Conservation (phyloP, 1,140 invertebrate species). For the Prorops nasuta region DNA sequence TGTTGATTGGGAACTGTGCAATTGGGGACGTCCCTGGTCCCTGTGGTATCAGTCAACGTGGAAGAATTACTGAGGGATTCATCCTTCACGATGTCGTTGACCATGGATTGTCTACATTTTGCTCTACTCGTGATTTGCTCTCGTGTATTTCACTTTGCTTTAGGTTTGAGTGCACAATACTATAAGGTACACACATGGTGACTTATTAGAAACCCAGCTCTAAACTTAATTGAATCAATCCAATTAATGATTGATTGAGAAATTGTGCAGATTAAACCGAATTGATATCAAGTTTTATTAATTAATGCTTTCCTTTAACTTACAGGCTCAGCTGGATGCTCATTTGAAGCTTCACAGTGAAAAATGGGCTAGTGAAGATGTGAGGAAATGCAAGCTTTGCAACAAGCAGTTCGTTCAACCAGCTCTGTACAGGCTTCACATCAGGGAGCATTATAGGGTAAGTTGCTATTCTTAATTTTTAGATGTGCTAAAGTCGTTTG, state of each 20-base stretch:
- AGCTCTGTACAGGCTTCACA: constrained; percentile 43
- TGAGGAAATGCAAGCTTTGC: constrained; percentile 47
- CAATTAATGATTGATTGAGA: no score
- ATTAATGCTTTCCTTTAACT: no score
- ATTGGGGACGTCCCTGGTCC: no score
- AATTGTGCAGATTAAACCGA: no score
- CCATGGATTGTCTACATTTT: constrained; percentile 39
- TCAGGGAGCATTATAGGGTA: constrained; percentile 47
- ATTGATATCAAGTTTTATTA: no score
- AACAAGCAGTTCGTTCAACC: constrained; percentile 47
- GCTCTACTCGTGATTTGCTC: constrained; percentile 37
- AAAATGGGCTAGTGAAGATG: constrained; percentile 42
- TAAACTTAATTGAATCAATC: no score
- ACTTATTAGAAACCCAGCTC: no score
- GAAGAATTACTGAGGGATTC: no score
- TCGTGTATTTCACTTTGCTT: constrained; percentile 39
- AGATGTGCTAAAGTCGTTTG: no score
- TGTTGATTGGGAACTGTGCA: no score
- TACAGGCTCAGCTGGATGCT: constrained; percentile 41
- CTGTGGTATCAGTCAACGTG: no score
- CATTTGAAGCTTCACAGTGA: constrained; percentile 46
- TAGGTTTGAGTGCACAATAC: constrained; percentile 39
- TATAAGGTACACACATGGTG: constrained; percentile 43
- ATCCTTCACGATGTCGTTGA: constrained; percentile 30
- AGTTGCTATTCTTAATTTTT: constrained; percentile 5